Base-by-base conservation (phyloP, 2,113 vertebrate genomes). In the Triplophysa tibetana region DNA sequence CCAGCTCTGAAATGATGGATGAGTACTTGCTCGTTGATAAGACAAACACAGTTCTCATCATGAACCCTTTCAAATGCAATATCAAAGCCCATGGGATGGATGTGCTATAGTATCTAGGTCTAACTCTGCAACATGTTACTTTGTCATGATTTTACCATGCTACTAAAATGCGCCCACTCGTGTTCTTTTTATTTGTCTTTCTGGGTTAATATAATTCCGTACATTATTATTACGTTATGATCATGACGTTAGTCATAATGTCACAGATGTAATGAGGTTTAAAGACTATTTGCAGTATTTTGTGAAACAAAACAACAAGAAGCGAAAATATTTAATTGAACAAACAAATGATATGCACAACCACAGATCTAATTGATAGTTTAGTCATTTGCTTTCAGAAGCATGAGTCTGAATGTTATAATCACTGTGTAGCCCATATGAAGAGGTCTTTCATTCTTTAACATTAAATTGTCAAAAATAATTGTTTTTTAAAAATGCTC, bases 41-140 rank as follows among this genome's bases (percentile, higher is more conserved):
- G 41, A 63, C 19, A 62, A n/a, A 56, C 62, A 26, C 33, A 50
- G 24, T 41, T 54, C 70, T 63, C 45, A 54, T 45, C 17, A 21
- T 16, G 24, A 67, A 52, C 56, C 52, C 38, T 63, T 21, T 75
- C 11, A 52, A 83, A 75, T 43, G 21, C 43, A 70, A 64, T 79
- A 63, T 26, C 33, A 54, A 56, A 75, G 33, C 64, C 64, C 65
- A 52, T 14, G 41, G 76, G 72, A 63, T 38, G 11, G 43, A 68
- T 41, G 75, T 12, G 62, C 66, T 21, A 70, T 33, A 73, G 41
- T 73, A 83, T 45, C 63, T 70, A 75, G 45, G 68, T 45, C 63
- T 77, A 60, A 60, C 75, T 33, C 38, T 60, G 52, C 72, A 75
- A 58, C 50, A 50, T 33, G 48, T 19, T 5, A 52, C 45, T 81